Percentiles rank a stretch among this genome's conserved stretches.
These are phyloP conservation scores for Holacanthus passer DNA, from an alignment of 2,113 vertebrate species.

Conservation along the genomic window DNA sequence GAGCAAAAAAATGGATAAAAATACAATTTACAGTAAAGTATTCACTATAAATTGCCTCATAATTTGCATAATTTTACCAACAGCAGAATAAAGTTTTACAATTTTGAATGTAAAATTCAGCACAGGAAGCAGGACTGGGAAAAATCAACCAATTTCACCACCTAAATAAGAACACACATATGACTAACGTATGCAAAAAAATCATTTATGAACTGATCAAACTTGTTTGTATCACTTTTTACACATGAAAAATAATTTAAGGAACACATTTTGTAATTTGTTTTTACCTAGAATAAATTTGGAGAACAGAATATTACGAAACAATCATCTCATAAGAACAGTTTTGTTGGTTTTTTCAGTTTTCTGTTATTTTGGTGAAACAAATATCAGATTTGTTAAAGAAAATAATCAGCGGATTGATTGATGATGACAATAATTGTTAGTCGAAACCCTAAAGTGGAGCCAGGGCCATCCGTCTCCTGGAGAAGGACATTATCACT, in stretches of 20 bases:
- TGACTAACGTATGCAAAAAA: no score
- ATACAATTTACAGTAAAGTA: not conserved
- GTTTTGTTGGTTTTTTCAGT: not conserved
- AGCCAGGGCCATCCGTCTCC: not conserved
- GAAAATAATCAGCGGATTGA: not conserved
- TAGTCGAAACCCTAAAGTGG: not conserved
- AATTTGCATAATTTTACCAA: not conserved
- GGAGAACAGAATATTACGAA: not conserved
- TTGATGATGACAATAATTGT: constrained; percentile 5
- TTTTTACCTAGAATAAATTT: not conserved
- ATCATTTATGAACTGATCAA: not conserved
- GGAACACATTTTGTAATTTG: not conserved
- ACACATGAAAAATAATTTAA: no score
- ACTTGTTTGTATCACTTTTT: not conserved
- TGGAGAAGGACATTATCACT: not conserved
- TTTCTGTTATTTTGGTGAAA: not conserved
- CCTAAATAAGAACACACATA: not conserved
- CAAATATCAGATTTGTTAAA: not conserved
- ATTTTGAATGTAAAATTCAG: not conserved
- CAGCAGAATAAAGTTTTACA: not conserved
- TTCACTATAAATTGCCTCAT: not conserved
- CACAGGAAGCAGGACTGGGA: not conserved
- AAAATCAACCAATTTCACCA: not conserved
- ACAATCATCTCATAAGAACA: not conserved
- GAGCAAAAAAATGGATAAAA: not conserved